Base-by-base conservation (phyloP, 2,888 invertebrate species). In the Tuta absoluta region DNA sequence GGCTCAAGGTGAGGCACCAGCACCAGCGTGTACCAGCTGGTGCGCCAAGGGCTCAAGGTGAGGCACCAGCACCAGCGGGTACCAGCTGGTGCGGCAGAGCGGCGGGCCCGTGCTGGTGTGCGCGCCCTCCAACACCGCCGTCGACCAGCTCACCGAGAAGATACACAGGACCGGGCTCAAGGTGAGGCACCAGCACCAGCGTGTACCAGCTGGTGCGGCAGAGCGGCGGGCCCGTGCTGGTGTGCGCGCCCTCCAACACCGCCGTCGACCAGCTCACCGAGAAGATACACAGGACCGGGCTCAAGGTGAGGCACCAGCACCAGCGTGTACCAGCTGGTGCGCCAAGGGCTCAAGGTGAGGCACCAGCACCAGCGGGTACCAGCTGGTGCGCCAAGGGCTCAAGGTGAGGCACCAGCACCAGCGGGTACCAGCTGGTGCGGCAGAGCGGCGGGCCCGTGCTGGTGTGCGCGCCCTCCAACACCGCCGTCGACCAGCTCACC, bases 91-190 rank as follows among this genome's bases (percentile, higher is more conserved):
- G 8, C 4, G 33, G 33, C 98, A 98, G 80, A 98, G 95, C 73
- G 97, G 97, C 4, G 97, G 97, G 0, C 97, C 98, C 0, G 98
- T 99, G 0, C 92, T 99, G 1, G 99, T 99, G 0, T 99, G 99
- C 84, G 99, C 99, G 0, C 99, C 99, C 0, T 98, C 98, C 67
- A 99, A 99, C 87, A 99, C 99, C 0, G 99, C 99, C 24, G 99
- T 99, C 0, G 99, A 99, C 86, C 99, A 99, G 79, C 93, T 99
- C 19, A 99, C 99, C 0, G 99, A 99, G 85, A 99, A 99, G 87
- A 99, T 99, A 63, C 99, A 99, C 85, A 94, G 96, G 71, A 99
- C 99, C 7, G 99, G 99, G 59, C 92, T 99, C 51, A 99, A 98
- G 88, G 57, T 33, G 4, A 33, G 33, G 5, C 28, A 28, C 41